A percentile compares a stretch with the other conserved stretches of the same genome.
Conservation (phyloP, 2,888 invertebrate species). For the Caradrina kadenii region DNA sequence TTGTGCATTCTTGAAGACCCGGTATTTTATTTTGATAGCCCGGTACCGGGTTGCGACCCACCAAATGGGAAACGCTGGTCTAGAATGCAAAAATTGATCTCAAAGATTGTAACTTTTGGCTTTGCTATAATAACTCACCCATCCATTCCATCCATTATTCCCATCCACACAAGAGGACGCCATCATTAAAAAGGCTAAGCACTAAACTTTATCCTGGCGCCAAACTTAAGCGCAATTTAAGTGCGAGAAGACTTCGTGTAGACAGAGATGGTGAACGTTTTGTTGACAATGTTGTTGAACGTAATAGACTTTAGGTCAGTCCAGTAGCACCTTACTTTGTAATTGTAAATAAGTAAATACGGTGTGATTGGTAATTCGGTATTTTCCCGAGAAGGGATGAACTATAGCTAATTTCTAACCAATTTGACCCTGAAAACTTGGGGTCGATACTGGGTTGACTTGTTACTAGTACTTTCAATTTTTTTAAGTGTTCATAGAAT, state of each 20-base stretch:
- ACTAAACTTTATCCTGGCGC: constrained; percentile 37
- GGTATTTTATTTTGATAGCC: no score
- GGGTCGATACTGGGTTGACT: background rate
- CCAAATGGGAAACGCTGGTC: no score
- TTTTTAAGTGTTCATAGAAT: background rate
- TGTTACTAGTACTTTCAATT: background rate
- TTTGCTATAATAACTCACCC: background rate
- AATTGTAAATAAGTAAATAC: background rate
- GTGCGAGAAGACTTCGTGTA: constrained; percentile 25
- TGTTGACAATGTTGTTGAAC: background rate
- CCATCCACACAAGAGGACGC: constrained; percentile 2
- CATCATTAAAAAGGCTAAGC: constrained; percentile 49
- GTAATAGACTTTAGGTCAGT: background rate
- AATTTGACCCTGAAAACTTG: background rate
- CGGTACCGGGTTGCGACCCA: no score
- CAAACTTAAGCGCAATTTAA: constrained; percentile 44
- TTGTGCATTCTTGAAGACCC: no score
- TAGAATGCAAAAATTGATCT: no score
- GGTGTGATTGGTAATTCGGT: background rate
- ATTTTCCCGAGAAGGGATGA: background rate
- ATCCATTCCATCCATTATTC: constrained; percentile 16
- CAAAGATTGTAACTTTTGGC: no score
- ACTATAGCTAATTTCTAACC: background rate
- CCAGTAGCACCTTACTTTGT: background rate
- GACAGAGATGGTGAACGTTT: constrained; percentile 33